Evolutionary conservation across 2,113 vertebrate genomes (phyloP), one percentile per base, ranked within the genome.

Genomic region (Onychostoma macrolepis): DNA sequence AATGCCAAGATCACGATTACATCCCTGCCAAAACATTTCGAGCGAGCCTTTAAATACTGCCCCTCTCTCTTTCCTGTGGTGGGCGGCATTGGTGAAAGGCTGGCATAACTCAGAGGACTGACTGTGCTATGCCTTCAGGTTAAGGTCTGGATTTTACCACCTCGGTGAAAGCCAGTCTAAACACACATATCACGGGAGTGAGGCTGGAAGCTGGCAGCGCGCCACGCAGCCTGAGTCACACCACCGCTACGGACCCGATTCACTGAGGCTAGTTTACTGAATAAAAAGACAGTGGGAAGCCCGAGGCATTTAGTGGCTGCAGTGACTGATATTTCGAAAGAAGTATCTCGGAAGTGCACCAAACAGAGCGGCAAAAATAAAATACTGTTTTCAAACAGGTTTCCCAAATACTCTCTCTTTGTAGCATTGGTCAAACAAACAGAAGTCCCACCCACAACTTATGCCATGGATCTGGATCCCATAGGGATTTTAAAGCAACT

Each of bases 101-200:
- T 89, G 88, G 85, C 82, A 82, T 71, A 15, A 63, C 74, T 87
- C 88, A 86, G 72, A 78, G 41, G 74, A 83, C 77, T 77, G 74
- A 87, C 82, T 83, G 88, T 77, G 77, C 81, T 45, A 17, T 74
- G 85, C 85, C 81, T 89, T 80, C 41, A 89, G 85, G 80, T 86
- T 84, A 28, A 41, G 15, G 53, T 85, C 85, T 89, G 88, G 82
- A 87, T 89, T 89, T 87, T 86, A 87, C 88, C 88, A 87, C 82
- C 88, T 87, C 77, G 6, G 83, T 89, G 88, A 89, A 89, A 89
- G 88, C 85, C 85, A 89, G 88, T 89, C 88, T 87, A 89, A 89
- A 85, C 88, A 89, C 85, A 89, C 88, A 85, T 87, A 82, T 67
- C 85, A 82, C 53, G 63, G 85, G 78, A 89, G 85, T 89, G 85